Conservation (phyloP, 2,888 invertebrate genomes). For the Phalangium opilio region DNA sequence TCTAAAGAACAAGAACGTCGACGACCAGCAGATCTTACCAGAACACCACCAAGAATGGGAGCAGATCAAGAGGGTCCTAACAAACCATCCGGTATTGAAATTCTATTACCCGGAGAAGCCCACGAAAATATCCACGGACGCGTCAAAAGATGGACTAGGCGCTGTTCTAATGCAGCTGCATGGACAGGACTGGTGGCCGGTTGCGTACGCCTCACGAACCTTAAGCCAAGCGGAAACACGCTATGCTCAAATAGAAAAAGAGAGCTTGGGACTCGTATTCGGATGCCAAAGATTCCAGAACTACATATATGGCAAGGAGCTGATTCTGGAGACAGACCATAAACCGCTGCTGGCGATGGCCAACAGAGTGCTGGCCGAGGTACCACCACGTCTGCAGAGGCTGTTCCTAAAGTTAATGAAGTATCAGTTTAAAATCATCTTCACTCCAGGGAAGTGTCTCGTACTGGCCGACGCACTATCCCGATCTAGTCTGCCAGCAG, state of each 20-base stretch:
- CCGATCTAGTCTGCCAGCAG: conserved; percentile 9
- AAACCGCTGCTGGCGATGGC: conserved; percentile 35
- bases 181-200: conserved; percentile 10
- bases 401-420: conserved; percentile 33
- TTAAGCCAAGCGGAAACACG: conserved; percentile 16
- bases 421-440: conserved; percentile 28
- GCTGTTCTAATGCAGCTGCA: conserved; percentile 21
- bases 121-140: conserved; percentile 23
- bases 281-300: conserved; percentile 30
- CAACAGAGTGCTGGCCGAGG: conserved; percentile 26
- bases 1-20: conserved; percentile 5
- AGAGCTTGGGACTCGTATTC: conserved; percentile 28
- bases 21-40: not conserved
- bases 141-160: conserved; percentile 20
- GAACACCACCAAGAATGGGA: conserved; percentile 4
- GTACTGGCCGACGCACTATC: conserved; percentile 31
- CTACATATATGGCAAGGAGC: conserved; percentile 29
- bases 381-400: conserved; percentile 31
- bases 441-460: conserved; percentile 30
- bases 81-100: conserved; percentile 16
- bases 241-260: conserved; percentile 32
- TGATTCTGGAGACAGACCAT: conserved; percentile 33
- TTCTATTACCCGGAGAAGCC: conserved; percentile 14
- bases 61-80: conserved; percentile 6
- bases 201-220: conserved; percentile 20